A percentile compares a stretch with the other conserved stretches of the same genome.
Conservation (phyloP, 1,140 invertebrate genomes). For the Oedothorax gibbosus region DNA sequence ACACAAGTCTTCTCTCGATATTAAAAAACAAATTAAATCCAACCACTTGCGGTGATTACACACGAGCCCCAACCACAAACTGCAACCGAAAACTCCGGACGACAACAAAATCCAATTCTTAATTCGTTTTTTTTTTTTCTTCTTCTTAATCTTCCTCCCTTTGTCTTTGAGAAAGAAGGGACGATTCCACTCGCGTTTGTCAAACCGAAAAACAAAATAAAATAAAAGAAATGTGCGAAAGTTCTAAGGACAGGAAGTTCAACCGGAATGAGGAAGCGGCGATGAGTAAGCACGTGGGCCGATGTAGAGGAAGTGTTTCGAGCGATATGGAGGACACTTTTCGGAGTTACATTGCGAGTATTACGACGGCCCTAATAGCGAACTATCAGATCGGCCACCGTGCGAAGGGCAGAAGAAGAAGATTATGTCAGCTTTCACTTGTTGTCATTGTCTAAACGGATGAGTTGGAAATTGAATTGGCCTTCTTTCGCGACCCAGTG, state of each 20-base stretch:
- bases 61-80: constrained; percentile 16
- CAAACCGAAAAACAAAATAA: not conserved
- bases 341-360: not conserved
- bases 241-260: constrained; percentile 53
- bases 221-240: constrained; percentile 41
- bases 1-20: too few relatives aligned
- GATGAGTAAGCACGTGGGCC: constrained; percentile 58
- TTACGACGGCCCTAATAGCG: constrained; percentile 10
- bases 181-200: not conserved
- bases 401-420: constrained; percentile 18
- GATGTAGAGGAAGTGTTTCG: constrained; percentile 41
- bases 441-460: constrained; percentile 16
- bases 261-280: constrained; percentile 60
- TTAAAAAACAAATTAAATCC: not conserved
- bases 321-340: constrained; percentile 32
- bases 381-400: constrained; percentile 13
- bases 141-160: too few relatives aligned
- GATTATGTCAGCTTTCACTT: constrained; percentile 46
- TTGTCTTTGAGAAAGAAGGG: too few relatives aligned
- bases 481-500: not conserved
- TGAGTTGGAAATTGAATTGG: constrained; percentile 12
- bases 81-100: constrained; percentile 7
- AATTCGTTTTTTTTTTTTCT: not conserved
- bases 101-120: not conserved
- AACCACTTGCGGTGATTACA: not conserved